Percentiles rank a stretch among this genome's conserved stretches.
These are phyloP conservation scores for Sinopyrophorus schimmeli DNA, from an alignment of 2,888 invertebrate genomes.

Conservation along the genomic window DNA sequence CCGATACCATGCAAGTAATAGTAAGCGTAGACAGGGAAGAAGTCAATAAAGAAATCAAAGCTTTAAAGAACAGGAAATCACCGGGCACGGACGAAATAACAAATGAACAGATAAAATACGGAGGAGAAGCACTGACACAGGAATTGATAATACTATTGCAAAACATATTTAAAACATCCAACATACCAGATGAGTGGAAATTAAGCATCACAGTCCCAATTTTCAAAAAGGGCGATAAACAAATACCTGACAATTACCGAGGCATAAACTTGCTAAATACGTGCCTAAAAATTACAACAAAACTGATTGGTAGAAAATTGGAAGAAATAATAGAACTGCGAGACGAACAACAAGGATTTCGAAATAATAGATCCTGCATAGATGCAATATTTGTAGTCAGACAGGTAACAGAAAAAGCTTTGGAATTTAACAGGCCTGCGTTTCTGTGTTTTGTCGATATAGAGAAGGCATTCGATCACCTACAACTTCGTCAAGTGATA, in stretches of 20 bases:
- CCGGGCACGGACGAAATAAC: too few species aligned
- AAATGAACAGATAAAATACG: constrained; percentile 4
- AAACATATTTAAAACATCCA: constrained; percentile 4
- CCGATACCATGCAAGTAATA: constrained; percentile 8
- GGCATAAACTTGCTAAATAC: constrained; percentile 1
- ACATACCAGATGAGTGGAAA: constrained; percentile 1
- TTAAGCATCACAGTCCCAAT: constrained; percentile 2
- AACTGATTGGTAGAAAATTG: constrained; percentile 3
- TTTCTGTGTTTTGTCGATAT: too few species aligned
- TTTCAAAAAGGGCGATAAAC: constrained; percentile 3
- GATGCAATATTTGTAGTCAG: constrained; percentile 6
- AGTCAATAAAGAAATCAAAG: neutral
- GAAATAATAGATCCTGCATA: neutral
- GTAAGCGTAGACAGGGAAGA: neutral
- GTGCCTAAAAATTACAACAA: constrained; percentile 3
- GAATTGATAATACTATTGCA: constrained; percentile 1
- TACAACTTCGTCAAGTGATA: too few species aligned
- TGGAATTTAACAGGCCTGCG: too few species aligned
- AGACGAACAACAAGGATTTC: constrained; percentile 1
- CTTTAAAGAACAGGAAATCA: constrained; percentile 1
- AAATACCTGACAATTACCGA: neutral
- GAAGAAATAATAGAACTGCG: constrained; percentile 4
- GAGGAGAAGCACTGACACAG: neutral
- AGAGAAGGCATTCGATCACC: too few species aligned
- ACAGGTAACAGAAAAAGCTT: too few species aligned